Base-by-base conservation (phyloP, 2,113 vertebrate species). In the Sander vitreus region DNA sequence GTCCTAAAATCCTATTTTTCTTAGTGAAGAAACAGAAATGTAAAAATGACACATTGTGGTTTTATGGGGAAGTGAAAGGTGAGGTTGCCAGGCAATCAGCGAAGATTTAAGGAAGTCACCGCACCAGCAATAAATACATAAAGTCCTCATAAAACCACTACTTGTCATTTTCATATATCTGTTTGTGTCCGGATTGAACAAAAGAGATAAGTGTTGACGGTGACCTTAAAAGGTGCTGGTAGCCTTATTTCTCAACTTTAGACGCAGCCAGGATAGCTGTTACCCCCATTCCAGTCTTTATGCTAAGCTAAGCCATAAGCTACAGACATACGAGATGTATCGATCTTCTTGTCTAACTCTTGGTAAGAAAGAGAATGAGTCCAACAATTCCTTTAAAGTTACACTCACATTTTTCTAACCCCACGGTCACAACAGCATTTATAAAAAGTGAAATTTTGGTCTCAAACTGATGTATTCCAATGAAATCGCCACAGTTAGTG, bases 271-370 rank as follows among this genome's bases (percentile, higher is more conserved):
- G 7, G 2, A 43, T 43, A 47, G 8, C 19, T 21, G 23, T 27
- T 59, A 59, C 30, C 2, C 21, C 27, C 12, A 39, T 25, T 57
- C 30, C 18, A 12, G n/a, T 25, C 36, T 27, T 57, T 19, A 70
- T 71, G 68, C 68, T 57, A 70, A 70, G n/a, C 33, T 47, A 58
- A 47, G 11, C 15, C 19, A 57, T n/a, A n/a, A n/a, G n/a, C n/a
- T n/a, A 21, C 25, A 50, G 10, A 51, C 25, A 21, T 21, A 25
- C 33, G 6, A 67, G 5, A 27, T 23, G 15, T 50, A 67, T 21
- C 4, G 0, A n/a, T 23, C 54, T 19, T 43, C 45, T 48, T 4
- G 16, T 58, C 43, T 62, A 65, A 54, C 73, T 53, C 11, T 9
- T 21, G 18, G n/a, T 27, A 13, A 43, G 39, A 43, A 43, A 11